phyloP scores from a whole-genome alignment of 2,888 invertebrate genomes.

The Acleris cristana region DNA sequence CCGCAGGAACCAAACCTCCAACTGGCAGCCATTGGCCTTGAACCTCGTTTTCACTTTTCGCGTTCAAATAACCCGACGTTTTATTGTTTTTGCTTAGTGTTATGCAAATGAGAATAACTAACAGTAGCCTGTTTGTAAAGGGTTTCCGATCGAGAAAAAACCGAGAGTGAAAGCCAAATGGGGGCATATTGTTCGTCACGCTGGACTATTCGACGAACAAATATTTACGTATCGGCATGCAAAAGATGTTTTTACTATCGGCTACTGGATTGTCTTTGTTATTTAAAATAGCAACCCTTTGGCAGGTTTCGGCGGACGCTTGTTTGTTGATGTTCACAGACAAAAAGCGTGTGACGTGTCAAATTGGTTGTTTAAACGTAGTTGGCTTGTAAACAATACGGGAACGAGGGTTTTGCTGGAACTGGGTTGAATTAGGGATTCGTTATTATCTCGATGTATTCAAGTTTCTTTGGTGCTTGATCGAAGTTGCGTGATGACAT shows the following conservation, averaged over 20 bases:
- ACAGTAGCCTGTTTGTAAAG: slow-evolving; percentile 75
- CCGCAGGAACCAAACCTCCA: slow-evolving; percentile 66
- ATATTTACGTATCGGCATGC: slow-evolving; percentile 80
- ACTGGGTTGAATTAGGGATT: too few species aligned
- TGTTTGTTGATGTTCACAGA: slow-evolving; percentile 61
- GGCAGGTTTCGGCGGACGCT: slow-evolving; percentile 62
- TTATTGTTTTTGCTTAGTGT: slow-evolving; percentile 73
- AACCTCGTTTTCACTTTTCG: slow-evolving; percentile 81
- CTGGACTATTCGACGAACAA: slow-evolving; percentile 70
- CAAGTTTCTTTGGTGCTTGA: too few species aligned
- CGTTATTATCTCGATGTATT: too few species aligned
- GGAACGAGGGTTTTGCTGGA: not conserved
- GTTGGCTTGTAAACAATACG: slow-evolving; percentile 24
- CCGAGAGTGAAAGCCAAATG: slow-evolving; percentile 80
- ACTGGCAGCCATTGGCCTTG: slow-evolving; percentile 74
- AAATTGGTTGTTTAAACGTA: slow-evolving; percentile 51
- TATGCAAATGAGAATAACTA: slow-evolving; percentile 75
- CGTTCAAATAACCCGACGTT: slow-evolving; percentile 68
- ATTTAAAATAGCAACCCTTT: slow-evolving; percentile 73
- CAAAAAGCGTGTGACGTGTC: slow-evolving; percentile 54
- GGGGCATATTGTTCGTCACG: slow-evolving; percentile 75
- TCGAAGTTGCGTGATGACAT: too few species aligned
- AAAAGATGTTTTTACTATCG: slow-evolving; percentile 76
- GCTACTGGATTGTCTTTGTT: slow-evolving; percentile 77
- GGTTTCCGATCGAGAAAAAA: slow-evolving; percentile 68